Evolutionary conservation across 2,888 invertebrate species (phyloP), one percentile per base, ranked within the genome.

Genomic region (Catocala nupta): DNA sequence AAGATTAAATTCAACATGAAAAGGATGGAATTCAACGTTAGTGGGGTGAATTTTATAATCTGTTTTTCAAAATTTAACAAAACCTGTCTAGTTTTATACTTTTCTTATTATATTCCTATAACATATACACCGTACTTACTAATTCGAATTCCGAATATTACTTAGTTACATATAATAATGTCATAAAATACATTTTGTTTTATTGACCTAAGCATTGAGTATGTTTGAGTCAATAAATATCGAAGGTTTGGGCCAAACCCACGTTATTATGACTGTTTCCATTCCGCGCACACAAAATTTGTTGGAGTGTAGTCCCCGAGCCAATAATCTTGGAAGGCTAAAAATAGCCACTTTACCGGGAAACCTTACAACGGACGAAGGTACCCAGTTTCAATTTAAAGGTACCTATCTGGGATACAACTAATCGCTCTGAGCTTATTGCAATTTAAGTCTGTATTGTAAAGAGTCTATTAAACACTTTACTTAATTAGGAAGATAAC

Each of bases 401-500:
- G 34, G 6, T 34, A 50, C n/a, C 12, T 11, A 50, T 34, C 12
- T 11, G 4, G 10, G 1, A 33, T 9, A n/a, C n/a, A 50, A 25
- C 49, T 50, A 50, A 50, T 50, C 34, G 13, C 7, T 5, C 9
- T 25, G 1, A 11, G 25, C 12, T 48, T 33, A 59, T 25, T 25
- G 51, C 44, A 45, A 48, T 51, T 25, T n/a, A 47, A 25, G 25
- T 53, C 33, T 48, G 33, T 48, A 53, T 52, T 45, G 13, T 25
- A 12, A 42, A 5, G 34, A 45, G 9, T 16, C 59, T 50, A 50
- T 45, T 50, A 51, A 45, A 60, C 55, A 51, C 44, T 60, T 39
- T 55, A 36, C 50, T 60, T 60, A 60, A 55, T 60, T 51, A 55
- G 13, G 12, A 45, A 55, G 39, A 60, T 60, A 60, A 60, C 39